A percentile compares a stretch with the other conserved stretches of the same genome.
Conservation (phyloP, 2,113 vertebrate genomes). For the Phalacrocorax brasilianus region DNA sequence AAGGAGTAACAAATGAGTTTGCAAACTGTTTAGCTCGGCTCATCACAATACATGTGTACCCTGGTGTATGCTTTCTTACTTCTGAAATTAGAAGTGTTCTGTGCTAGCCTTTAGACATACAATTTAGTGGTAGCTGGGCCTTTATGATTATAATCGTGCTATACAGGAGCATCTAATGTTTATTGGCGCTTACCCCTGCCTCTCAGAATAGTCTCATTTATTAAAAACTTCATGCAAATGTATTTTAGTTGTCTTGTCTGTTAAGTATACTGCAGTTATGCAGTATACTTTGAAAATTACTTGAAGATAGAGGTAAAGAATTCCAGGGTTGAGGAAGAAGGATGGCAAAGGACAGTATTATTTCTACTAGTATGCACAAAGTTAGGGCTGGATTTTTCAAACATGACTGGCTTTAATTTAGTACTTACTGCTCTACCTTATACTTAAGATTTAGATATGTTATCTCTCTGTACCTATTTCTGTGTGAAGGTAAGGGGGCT, state of each 20-base stretch:
- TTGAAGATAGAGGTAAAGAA: neutral
- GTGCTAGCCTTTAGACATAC: neutral
- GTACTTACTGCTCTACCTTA: neutral
- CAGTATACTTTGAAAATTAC: neutral
- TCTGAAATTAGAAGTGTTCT: neutral
- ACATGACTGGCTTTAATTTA: neutral
- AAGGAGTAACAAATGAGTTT: neutral
- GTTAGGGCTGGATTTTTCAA: neutral
- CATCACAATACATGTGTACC: fast-evolving
- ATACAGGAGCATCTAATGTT: neutral
- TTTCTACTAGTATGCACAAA: neutral
- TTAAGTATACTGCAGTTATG: too few relatives aligned
- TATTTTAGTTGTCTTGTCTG: neutral
- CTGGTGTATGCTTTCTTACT: neutral
- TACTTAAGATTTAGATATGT: neutral
- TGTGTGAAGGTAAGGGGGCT: neutral
- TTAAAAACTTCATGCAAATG: neutral
- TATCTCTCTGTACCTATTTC: neutral
- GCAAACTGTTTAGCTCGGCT: neutral
- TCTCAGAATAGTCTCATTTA: neutral
- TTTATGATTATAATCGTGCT: neutral
- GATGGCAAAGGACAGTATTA: neutral
- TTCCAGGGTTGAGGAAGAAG: neutral
- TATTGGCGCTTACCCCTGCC: neutral
- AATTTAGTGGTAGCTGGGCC: neutral